Percentiles rank a stretch among this genome's conserved stretches.
phyloP scores from a whole-genome alignment of 2,888 invertebrate species.

The Strigamia maritima region DNA sequence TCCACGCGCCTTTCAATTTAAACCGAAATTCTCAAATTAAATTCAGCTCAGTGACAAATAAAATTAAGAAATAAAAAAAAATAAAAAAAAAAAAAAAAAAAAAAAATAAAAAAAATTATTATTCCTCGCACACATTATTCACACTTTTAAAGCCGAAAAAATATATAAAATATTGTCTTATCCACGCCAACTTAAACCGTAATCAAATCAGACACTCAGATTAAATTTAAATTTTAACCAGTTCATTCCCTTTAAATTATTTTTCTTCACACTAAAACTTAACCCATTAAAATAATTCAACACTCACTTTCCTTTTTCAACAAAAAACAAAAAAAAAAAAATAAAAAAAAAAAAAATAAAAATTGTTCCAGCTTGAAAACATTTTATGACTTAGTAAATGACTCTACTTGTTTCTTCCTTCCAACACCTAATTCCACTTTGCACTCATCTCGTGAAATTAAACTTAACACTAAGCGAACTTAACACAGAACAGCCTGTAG shows the following conservation, averaged over 20 bases:
- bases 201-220: background rate
- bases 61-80: background rate
- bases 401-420: conserved; percentile 17
- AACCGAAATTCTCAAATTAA: background rate
- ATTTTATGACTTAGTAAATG: conserved; percentile 26
- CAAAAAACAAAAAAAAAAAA: no score
- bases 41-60: conserved; percentile 6
- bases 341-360: no score
- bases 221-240: background rate
- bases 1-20: background rate
- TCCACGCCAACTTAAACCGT: no score
- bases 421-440: conserved; percentile 26
- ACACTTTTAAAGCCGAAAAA: background rate
- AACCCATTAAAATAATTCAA: background rate
- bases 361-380: conserved; percentile 1
- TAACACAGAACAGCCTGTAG: conserved; percentile 11
- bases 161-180: background rate
- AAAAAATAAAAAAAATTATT: background rate
- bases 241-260: background rate
- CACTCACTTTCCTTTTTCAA: background rate
- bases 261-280: background rate
- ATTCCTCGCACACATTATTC: background rate
- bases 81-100: background rate
- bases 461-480: background rate
- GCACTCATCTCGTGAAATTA: conserved; percentile 19